Percentiles rank a stretch among this genome's conserved stretches.
Conservation (phyloP, 2,113 vertebrate genomes). For the Malurus elegans region DNA sequence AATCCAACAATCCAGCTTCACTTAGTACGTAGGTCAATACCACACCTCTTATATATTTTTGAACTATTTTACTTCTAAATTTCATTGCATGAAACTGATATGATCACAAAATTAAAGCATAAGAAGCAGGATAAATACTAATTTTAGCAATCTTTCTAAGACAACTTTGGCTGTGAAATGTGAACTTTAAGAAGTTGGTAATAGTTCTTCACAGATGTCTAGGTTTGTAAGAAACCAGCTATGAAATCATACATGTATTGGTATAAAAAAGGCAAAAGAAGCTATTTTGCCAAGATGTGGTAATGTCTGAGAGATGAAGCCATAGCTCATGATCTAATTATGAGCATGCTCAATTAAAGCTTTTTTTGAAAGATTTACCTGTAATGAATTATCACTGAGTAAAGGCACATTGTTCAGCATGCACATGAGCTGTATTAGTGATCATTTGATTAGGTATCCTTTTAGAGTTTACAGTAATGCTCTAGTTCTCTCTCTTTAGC, state of each 20-base stretch:
- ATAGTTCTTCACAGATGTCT: neutral
- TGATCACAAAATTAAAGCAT: neutral
- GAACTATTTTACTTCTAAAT: neutral
- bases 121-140: neutral
- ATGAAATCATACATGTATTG: neutral
- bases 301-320: neutral
- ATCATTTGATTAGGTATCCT: neutral
- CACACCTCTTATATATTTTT: neutral
- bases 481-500: neutral
- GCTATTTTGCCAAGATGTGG: fast-evolving
- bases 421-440: neutral
- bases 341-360: neutral
- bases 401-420: neutral
- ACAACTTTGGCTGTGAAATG: neutral
- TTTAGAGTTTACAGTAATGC: neutral
- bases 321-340: neutral
- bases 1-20: neutral
- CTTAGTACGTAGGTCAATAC: neutral
- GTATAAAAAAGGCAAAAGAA: neutral
- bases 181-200: neutral
- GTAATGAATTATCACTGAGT: neutral
- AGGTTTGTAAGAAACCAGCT: neutral
- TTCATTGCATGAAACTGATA: neutral
- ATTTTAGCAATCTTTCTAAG: neutral
- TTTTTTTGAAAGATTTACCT: neutral